phyloP scores from a whole-genome alignment of 2,113 vertebrate genomes.

The Vicugna pacos region DNA sequence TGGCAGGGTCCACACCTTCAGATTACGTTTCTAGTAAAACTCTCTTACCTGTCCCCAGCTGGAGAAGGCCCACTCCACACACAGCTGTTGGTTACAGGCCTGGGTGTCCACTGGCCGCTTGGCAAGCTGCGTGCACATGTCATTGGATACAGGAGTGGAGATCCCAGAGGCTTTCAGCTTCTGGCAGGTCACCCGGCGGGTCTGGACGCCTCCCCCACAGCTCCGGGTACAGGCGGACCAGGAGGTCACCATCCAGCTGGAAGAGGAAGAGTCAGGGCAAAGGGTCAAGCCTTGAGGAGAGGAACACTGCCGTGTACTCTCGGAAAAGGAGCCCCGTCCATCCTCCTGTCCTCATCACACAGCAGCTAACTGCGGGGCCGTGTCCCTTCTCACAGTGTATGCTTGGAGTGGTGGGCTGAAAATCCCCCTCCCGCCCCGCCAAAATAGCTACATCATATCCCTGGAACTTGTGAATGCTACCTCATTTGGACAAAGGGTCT shows the following conservation, averaged over 20 bases:
- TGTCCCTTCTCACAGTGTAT: neutral
- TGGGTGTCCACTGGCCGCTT: slow-evolving; percentile 91
- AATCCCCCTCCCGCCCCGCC: neutral
- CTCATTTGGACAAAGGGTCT: neutral
- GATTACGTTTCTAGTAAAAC: neutral
- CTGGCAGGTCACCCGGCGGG: slow-evolving; percentile 91
- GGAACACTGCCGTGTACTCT: neutral
- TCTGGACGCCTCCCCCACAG: slow-evolving; percentile 94
- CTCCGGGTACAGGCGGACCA: slow-evolving; percentile 94
- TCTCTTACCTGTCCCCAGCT: slow-evolving; percentile 92
- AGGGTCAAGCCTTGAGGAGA: neutral
- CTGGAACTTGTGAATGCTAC: neutral
- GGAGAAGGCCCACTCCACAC: slow-evolving; percentile 91
- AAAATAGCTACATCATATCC: neutral
- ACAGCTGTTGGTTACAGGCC: slow-evolving; percentile 91
- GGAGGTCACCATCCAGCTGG: slow-evolving; percentile 93
- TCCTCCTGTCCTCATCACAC: neutral
- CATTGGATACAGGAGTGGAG: slow-evolving; percentile 83
- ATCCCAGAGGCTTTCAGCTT: slow-evolving; percentile 86
- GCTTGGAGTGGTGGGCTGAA: neutral
- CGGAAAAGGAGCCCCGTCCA: neutral
- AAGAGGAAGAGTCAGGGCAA: slow-evolving; percentile 21
- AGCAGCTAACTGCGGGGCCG: neutral
- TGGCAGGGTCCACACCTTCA: neutral
- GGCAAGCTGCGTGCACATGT: slow-evolving; percentile 85